These are phyloP conservation scores for Ptychoptera contaminata DNA, from an alignment of 2,888 invertebrate species.

Conservation along the genomic window DNA sequence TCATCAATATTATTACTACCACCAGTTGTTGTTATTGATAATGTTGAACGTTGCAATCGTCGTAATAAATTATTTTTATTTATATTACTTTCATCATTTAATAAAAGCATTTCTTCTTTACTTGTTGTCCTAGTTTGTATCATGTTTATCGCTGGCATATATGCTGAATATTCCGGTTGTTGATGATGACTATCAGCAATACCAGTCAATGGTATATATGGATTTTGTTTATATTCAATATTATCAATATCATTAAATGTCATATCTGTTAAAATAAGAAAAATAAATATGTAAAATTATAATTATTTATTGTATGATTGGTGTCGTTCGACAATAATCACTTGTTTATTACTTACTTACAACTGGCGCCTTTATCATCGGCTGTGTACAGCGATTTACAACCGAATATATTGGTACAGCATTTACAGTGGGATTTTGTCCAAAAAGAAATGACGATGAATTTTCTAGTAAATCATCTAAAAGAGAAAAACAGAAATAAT, in stretches of 20 bases:
- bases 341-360: not conserved
- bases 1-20: not conserved
- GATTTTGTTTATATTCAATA: conserved; percentile 7
- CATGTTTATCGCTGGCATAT: too few species aligned
- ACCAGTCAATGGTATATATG: conserved; percentile 6
- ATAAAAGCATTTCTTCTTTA: too few species aligned
- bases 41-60: too few species aligned
- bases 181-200: too few species aligned
- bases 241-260: conserved; percentile 4
- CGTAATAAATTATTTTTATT: too few species aligned
- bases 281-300: not conserved
- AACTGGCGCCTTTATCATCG: not conserved
- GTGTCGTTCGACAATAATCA: too few species aligned
- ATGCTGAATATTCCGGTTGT: too few species aligned
- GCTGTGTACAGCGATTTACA: conserved; percentile 32
- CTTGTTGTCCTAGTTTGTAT: too few species aligned
- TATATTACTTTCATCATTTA: too few species aligned
- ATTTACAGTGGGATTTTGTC: conserved; percentile 36
- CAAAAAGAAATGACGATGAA: conserved; percentile 40
- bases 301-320: not conserved
- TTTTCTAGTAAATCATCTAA: conserved; percentile 23
- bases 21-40: not conserved
- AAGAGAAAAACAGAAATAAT: not conserved
- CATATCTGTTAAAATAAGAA: conserved; percentile 3
- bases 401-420: conserved; percentile 43